Conservation (phyloP, 2,888 invertebrate species). For the Encarsia formosa region DNA sequence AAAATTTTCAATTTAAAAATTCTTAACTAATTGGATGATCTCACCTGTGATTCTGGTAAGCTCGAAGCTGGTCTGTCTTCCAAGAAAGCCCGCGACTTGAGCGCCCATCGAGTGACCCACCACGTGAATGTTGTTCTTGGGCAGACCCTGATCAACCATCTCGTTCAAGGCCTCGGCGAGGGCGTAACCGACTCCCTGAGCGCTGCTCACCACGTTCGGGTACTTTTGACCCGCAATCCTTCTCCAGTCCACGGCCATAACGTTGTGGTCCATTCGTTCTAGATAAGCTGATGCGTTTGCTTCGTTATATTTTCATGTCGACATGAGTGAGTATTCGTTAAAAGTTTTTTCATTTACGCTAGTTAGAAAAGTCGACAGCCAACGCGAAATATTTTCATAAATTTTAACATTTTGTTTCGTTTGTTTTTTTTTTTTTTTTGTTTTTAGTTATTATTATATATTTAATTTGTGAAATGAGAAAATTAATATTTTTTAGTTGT, state of each 20-base stretch:
- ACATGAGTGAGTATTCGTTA: too few relatives aligned
- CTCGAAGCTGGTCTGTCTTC: conserved; percentile 29
- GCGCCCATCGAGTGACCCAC: conserved; percentile 42
- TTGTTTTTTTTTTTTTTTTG: too few relatives aligned
- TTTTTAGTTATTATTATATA: too few relatives aligned
- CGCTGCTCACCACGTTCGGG: conserved; percentile 33
- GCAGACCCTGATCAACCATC: conserved; percentile 31
- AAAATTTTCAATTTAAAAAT: too few relatives aligned
- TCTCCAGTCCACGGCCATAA: conserved; percentile 52
- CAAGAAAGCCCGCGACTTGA: conserved; percentile 37
- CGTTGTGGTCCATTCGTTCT: conserved; percentile 47
- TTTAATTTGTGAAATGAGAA: too few relatives aligned
- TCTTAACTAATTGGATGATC: too few relatives aligned
- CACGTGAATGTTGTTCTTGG: conserved; percentile 33
- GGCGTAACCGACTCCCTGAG: conserved; percentile 28
- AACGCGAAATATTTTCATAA: too few relatives aligned
- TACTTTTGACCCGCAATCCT: conserved; percentile 51
- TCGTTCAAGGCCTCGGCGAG: conserved; percentile 33
- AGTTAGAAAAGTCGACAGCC: too few relatives aligned
- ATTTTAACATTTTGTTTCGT: too few relatives aligned
- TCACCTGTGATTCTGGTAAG: conserved; percentile 39
- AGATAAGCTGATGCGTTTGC: conserved; percentile 45
- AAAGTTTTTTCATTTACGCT: too few relatives aligned
- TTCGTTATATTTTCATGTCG: too few relatives aligned
- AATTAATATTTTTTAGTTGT: too few relatives aligned